Conservation (phyloP, 2,888 invertebrate species). For the Mesodorylaimus sp. region DNA sequence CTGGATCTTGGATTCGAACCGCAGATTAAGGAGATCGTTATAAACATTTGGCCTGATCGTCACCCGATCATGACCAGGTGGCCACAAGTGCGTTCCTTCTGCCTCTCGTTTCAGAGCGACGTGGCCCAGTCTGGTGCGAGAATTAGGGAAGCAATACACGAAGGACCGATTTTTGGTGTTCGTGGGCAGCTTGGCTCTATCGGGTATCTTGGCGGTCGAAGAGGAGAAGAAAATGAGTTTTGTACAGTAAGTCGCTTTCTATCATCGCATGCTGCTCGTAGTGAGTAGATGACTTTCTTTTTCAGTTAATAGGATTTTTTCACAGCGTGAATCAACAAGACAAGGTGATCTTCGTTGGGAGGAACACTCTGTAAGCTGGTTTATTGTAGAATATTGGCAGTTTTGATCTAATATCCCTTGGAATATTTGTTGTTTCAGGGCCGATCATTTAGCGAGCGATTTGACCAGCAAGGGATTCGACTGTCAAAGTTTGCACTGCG, state of each 20-base stretch:
- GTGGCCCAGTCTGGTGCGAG: constrained; percentile 71
- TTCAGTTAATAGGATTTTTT: constrained; percentile 49
- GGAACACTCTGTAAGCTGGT: constrained; percentile 45
- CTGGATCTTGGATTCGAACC: constrained; percentile 42
- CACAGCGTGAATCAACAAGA: constrained; percentile 50
- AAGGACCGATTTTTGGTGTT: constrained; percentile 70
- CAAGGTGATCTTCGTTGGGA: constrained; percentile 75
- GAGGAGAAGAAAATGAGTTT: no score
- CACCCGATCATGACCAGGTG: constrained; percentile 87
- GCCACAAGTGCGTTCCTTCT: no score
- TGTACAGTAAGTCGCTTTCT: no score
- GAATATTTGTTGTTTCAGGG: constrained; percentile 32
- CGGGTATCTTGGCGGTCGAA: constrained; percentile 69
- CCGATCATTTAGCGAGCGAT: constrained; percentile 63
- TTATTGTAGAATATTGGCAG: no score
- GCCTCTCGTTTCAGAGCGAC: constrained; percentile 52
- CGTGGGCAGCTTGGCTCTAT: constrained; percentile 63
- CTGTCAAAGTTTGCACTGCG: constrained; percentile 70
- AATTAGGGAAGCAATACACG: constrained; percentile 68
- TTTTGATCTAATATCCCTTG: no score
- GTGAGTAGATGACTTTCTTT: not conserved
- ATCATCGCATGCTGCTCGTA: not conserved
- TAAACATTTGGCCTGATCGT: constrained; percentile 62
- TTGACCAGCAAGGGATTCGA: constrained; percentile 48
- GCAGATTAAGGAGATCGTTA: constrained; percentile 52